Conservation (phyloP, 2,113 vertebrate species). For the Synodontis membranacea region DNA sequence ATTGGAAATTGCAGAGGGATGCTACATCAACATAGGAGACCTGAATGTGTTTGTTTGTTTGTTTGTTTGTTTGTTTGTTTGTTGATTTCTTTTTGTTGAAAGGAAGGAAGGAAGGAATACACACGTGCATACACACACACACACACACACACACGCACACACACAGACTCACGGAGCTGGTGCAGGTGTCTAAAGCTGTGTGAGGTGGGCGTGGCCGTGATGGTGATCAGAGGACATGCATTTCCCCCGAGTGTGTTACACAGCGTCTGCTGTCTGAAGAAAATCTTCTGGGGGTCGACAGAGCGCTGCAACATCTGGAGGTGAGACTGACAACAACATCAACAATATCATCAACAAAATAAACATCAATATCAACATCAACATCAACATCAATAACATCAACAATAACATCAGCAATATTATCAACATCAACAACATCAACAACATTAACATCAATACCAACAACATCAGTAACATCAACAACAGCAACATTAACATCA, state of each 20-base stretch:
- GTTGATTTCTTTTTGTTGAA: no score
- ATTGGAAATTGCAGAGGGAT: not conserved
- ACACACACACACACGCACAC: constrained; percentile 19
- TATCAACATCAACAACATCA: not conserved
- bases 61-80: not conserved
- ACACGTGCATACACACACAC: constrained; percentile 9
- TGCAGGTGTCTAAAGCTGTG: constrained; percentile 72
- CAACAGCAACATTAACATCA: not conserved
- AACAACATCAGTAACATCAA: not conserved
- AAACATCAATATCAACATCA: not conserved
- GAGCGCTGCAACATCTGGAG: constrained; percentile 77
- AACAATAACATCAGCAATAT: not conserved
- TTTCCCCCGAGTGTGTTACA: constrained; percentile 85
- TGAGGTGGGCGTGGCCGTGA: constrained; percentile 84
- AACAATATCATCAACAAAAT: not conserved
- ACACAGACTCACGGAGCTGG: constrained; percentile 81
- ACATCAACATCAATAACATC: not conserved
- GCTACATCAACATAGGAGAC: not conserved
- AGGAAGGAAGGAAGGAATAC: not conserved
- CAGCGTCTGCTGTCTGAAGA: constrained; percentile 80
- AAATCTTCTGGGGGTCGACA: constrained; percentile 74
- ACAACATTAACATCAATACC: constrained; percentile 48
- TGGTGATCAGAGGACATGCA: constrained; percentile 84
- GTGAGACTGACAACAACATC: constrained; percentile 74
- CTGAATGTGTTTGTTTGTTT: not conserved